Base-by-base conservation (phyloP, 2,797 vertebrate species). In the Limnodromus scolopaceus region DNA sequence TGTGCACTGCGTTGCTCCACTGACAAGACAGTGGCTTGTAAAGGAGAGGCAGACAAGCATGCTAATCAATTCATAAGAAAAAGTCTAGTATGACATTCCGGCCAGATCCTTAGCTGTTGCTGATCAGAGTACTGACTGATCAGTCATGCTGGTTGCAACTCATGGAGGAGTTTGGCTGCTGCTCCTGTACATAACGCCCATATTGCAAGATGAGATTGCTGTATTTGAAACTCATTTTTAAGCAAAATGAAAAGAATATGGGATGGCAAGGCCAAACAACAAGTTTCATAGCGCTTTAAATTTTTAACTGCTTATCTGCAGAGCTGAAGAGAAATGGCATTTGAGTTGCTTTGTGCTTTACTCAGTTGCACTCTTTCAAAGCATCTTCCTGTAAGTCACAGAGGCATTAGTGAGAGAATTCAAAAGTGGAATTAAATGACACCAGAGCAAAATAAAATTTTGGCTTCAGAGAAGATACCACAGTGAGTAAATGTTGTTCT, bases 231-330 rank as follows among this genome's bases (percentile, higher is more conserved):
- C 32, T 20, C 24, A n/a, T 66, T 93, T 89, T 82, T 66, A 85
- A 89, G 34, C 13, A 28, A 60, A 82, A 41, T 36, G 41, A 54
- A 85, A 84, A 90, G 36, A n/a, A 84, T 81, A n/a, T 61, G 74
- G 10, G 23, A n/a, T 91, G 23, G 22, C 16, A 79, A 53, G 16
- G 22, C 65, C 22, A 55, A 91, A 64, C 79, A 83, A 32, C n/a
- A 46, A 28, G 25, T 87, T 96, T 89, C 38, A 5, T 10, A 68
- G 54, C 69, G 30, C 57, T 95, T 94, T 95, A 82, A 66, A 41
- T 57, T 90, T 88, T 86, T 95, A 91, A 72, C 28, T 82, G 30
- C 53, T 82, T 87, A 38, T 82, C 23, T 46, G 39, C 22, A 71
- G 57, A 74, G 34, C 66, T 84, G 49, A 71, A 66, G 61, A 78